A percentile compares a stretch with the other conserved stretches of the same genome.
Evolutionary conservation across 2,113 vertebrate genomes (phyloP).

Genomic region (Sphaerodactylus townsendi): DNA sequence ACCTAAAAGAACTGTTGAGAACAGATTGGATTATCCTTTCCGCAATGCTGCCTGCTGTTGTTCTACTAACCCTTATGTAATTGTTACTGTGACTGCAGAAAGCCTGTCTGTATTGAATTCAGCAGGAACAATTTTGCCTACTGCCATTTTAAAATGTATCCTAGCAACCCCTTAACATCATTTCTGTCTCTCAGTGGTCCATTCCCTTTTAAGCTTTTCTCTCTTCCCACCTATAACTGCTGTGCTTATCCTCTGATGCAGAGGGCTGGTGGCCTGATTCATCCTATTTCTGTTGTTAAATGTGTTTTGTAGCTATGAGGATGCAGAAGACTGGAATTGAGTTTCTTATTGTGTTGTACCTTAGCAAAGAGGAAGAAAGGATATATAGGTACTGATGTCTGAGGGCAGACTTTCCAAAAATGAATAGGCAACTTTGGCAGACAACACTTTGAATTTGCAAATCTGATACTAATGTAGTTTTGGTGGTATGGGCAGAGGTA

Average conservation of each 20-base stretch:
- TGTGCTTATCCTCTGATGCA: constrained; percentile 7
- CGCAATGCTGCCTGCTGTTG: neutral
- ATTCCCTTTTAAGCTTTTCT: neutral
- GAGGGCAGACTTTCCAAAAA: neutral
- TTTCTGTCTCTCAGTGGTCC: neutral
- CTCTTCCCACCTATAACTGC: neutral
- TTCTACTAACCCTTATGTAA: constrained; percentile 7
- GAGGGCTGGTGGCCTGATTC: neutral
- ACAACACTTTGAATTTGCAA: neutral
- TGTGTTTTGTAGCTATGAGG: neutral
- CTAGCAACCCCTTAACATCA: neutral
- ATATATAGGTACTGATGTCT: neutral
- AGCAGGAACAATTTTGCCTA: neutral
- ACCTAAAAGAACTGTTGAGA: neutral
- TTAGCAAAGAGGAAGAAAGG: neutral
- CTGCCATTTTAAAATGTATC: neutral
- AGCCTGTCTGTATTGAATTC: neutral
- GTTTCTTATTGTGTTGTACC: neutral
- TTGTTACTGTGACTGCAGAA: constrained; percentile 12
- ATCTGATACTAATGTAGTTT: neutral
- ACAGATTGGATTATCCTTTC: neutral
- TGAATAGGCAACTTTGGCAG: neutral
- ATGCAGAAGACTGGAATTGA: constrained; percentile 5
- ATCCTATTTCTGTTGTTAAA: neutral
- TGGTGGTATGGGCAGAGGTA: too few species aligned